phyloP scores from a whole-genome alignment of 2,113 vertebrate genomes.

The Chamaetylas fuelleborni region DNA sequence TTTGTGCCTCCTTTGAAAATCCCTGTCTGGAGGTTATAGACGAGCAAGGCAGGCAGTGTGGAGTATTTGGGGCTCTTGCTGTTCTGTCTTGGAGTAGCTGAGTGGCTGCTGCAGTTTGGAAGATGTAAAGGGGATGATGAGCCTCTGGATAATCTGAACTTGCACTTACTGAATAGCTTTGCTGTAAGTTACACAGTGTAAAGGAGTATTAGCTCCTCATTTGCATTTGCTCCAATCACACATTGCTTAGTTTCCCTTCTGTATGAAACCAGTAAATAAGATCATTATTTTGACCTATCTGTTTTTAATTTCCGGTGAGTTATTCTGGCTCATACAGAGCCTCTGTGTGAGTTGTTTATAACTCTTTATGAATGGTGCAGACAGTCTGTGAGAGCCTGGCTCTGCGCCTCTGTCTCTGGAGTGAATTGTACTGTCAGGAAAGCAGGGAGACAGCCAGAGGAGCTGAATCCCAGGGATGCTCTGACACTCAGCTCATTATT shows the following conservation, averaged over 20 bases:
- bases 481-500: accelerated
- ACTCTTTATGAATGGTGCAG: constrained; percentile 3
- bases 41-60: background rate
- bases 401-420: background rate
- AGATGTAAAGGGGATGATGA: background rate
- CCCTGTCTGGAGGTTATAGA: background rate
- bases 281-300: background rate
- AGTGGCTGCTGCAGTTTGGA: background rate
- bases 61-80: background rate
- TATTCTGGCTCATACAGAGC: background rate
- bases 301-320: constrained; percentile 14
- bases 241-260: background rate
- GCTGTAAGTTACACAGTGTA: background rate
- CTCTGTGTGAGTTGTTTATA: constrained; percentile 24
- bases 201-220: background rate
- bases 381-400: constrained; percentile 13
- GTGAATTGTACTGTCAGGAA: background rate
- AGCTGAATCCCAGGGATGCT: background rate
- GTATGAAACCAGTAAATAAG: background rate
- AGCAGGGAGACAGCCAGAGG: background rate
- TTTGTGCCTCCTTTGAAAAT: background rate
- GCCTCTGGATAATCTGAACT: background rate
- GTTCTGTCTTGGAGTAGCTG: background rate
- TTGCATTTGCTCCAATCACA: background rate
- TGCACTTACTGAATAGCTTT: background rate